phyloP scores from a whole-genome alignment of 2,113 vertebrate species.

The Chloroceryle aenea region DNA sequence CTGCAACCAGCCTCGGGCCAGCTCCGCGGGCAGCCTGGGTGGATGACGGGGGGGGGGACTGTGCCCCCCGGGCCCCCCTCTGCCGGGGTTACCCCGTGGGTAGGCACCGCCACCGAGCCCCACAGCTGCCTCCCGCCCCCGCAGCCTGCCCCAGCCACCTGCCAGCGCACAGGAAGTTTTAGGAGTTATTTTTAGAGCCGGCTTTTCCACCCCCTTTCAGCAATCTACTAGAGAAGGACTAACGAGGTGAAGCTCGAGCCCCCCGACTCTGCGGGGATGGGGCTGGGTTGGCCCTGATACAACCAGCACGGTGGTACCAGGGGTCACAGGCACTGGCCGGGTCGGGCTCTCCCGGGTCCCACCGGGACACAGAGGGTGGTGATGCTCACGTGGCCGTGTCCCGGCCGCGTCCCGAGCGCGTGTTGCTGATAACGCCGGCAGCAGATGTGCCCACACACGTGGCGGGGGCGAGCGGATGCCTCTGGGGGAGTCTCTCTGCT shows the following conservation, averaged over 20 bases:
- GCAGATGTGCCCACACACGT: not conserved
- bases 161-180: conserved; percentile 59
- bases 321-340: accelerated
- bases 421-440: not conserved
- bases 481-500: not conserved
- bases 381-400: not conserved
- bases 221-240: not conserved
- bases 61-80: not conserved
- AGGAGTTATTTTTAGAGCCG: conserved; percentile 26
- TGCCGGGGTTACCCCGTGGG: not conserved
- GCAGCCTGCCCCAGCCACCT: conserved; percentile 52
- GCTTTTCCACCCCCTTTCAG: not conserved
- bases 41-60: not conserved
- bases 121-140: conserved; percentile 18
- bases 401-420: not conserved
- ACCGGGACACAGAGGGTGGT: not conserved
- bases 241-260: not conserved
- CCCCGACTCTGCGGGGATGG: accelerated
- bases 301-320: not conserved
- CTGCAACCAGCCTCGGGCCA: not conserved
- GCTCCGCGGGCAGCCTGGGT: not conserved
- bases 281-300: not conserved
- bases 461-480: not conserved
- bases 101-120: not conserved
- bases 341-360: accelerated